A percentile compares a stretch with the other conserved stretches of the same genome.
Evolutionary conservation across 2,797 vertebrate genomes (phyloP).

Genomic region (Sebastes kiyomatsui): DNA sequence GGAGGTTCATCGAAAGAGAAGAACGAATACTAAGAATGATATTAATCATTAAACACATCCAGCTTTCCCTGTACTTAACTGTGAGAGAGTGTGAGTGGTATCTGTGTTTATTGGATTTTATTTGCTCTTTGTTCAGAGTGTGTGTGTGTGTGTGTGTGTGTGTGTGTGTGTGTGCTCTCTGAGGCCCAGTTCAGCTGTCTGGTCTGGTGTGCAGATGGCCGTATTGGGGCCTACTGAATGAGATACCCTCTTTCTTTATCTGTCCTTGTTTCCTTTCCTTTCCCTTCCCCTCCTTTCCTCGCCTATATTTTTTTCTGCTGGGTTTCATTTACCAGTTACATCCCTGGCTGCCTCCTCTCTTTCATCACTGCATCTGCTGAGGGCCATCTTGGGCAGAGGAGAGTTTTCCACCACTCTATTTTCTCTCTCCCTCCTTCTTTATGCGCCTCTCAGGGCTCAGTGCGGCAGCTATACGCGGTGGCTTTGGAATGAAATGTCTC

Average conservation of each 20-base stretch:
- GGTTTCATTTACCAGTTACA: slow-evolving; percentile 75
- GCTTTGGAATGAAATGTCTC: slow-evolving; percentile 84
- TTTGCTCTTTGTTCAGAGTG: slow-evolving; percentile 64
- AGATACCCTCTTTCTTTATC: slow-evolving; percentile 58
- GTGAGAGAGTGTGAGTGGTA: slow-evolving; percentile 44
- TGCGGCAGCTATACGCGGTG: slow-evolving; percentile 67
- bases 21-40: slow-evolving; percentile 63
- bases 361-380: slow-evolving; percentile 78
- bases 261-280: slow-evolving; percentile 16
- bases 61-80: slow-evolving; percentile 57
- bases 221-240: slow-evolving; percentile 71
- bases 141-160: slow-evolving; percentile 23
- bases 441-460: slow-evolving; percentile 76
- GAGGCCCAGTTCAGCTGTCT: slow-evolving; percentile 80
- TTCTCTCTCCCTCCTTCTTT: slow-evolving; percentile 71
- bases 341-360: slow-evolving; percentile 74
- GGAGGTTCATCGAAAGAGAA: slow-evolving; percentile 57
- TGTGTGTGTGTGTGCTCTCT: slow-evolving; percentile 55
- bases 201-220: slow-evolving; percentile 80
- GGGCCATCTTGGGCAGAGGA: slow-evolving; percentile 77
- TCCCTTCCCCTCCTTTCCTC: not conserved
- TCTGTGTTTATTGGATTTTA: slow-evolving; percentile 66
- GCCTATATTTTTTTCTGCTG: slow-evolving; percentile 38
- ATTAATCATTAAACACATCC: slow-evolving; percentile 75
- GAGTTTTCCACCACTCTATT: slow-evolving; percentile 74